phyloP scores from a whole-genome alignment of 1,140 invertebrate genomes.

The Stegodyphus dumicola region DNA sequence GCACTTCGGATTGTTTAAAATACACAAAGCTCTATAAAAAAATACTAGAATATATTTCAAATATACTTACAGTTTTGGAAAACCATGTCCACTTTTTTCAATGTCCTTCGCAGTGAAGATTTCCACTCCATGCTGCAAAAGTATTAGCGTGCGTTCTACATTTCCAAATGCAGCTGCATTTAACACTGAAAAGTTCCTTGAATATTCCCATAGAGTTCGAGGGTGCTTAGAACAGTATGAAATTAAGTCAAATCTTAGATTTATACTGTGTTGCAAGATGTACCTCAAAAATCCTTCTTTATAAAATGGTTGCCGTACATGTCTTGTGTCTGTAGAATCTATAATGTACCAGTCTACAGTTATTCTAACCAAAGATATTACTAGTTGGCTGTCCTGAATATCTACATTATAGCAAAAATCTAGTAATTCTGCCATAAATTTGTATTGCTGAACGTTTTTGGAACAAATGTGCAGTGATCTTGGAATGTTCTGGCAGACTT shows the following conservation, averaged over 20 bases:
- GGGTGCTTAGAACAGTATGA: conserved; percentile 7
- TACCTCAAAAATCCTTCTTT: conserved; percentile 2
- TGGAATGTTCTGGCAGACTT: neutral
- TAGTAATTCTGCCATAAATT: conserved; percentile 36
- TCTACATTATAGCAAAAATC: neutral
- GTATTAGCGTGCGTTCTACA: neutral
- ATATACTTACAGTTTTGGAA: conserved; percentile 18
- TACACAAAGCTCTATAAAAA: too few species aligned
- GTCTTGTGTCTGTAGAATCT: neutral
- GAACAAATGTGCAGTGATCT: neutral
- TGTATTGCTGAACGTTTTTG: conserved; percentile 11
- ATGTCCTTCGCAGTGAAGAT: conserved; percentile 8
- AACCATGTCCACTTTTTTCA: conserved; percentile 23
- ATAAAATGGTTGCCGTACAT: conserved; percentile 28
- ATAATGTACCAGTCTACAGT: neutral
- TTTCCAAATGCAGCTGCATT: conserved; percentile 42
- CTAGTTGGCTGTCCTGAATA: conserved; percentile 7
- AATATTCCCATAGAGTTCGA: conserved; percentile 40
- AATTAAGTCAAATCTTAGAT: neutral
- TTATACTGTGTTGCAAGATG: conserved; percentile 7
- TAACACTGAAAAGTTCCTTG: conserved; percentile 22
- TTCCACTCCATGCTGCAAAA: conserved; percentile 27
- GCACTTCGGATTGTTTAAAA: too few species aligned
- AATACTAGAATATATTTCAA: too few species aligned
- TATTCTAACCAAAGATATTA: conserved; percentile 5